Conservation (phyloP, 2,113 vertebrate species). For the Semnornis frantzii region DNA sequence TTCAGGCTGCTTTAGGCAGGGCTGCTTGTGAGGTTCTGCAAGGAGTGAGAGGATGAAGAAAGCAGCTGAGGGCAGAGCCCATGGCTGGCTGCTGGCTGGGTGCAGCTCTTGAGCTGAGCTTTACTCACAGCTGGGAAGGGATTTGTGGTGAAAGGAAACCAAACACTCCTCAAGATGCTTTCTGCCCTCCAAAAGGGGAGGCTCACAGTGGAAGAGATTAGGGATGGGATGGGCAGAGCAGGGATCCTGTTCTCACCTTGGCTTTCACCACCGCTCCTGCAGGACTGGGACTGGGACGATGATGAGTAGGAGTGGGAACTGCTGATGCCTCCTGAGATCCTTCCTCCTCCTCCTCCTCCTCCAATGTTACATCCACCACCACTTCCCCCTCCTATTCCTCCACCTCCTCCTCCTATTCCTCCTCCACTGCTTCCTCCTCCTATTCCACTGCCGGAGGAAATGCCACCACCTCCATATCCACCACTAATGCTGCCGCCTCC, state of each 20-base stretch:
- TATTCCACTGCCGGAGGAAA: not conserved
- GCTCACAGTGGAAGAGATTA: not conserved
- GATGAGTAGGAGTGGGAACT: slow-evolving; percentile 65
- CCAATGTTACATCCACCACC: not conserved
- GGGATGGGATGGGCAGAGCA: not conserved
- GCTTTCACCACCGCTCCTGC: slow-evolving; percentile 40
- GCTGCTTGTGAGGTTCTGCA: not conserved
- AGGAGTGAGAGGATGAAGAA: not conserved
- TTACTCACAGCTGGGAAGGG: not conserved
- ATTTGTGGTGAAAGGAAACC: not conserved
- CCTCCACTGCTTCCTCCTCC: not conserved
- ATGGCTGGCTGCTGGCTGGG: not conserved
- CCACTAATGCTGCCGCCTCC: slow-evolving; percentile 46
- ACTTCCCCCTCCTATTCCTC: not conserved
- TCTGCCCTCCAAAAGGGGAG: not conserved
- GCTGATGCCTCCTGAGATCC: slow-evolving; percentile 39
- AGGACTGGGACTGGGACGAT: slow-evolving; percentile 60
- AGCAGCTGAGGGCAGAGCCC: not conserved
- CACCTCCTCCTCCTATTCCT: slow-evolving; percentile 29
- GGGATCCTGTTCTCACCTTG: slow-evolving; percentile 35
- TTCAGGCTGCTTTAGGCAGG: not conserved
- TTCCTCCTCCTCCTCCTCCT: slow-evolving; percentile 51
- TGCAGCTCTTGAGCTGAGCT: not conserved
- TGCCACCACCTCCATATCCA: slow-evolving; percentile 10
- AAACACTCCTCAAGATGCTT: not conserved